These are phyloP conservation scores for Halisarca cf. caerulea DNA, from an alignment of 37 sponge, comb jelly and placozoan species.

Conservation along the genomic window DNA sequence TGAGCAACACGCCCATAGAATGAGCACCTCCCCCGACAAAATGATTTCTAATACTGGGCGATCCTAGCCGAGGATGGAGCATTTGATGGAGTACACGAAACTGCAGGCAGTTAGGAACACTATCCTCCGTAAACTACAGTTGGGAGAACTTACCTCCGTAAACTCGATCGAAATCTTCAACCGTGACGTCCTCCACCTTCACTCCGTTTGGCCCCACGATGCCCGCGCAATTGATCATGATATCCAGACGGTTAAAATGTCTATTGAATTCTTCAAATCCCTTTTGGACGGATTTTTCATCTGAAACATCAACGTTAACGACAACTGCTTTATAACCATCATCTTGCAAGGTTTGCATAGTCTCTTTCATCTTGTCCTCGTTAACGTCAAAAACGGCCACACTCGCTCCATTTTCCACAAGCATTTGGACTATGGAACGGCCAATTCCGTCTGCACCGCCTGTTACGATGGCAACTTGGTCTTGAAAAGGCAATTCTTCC, in stretches of 20 bases:
- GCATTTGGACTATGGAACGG: slow-evolving; percentile 49
- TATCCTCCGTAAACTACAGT: too few relatives aligned
- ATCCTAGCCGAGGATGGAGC: too few relatives aligned
- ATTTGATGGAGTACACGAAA: too few relatives aligned
- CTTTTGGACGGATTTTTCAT: slow-evolving; percentile 50
- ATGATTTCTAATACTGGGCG: too few relatives aligned
- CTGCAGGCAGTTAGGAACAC: too few relatives aligned
- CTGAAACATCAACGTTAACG: slow-evolving; percentile 57
- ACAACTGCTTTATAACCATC: neutral
- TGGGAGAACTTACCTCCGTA: slow-evolving; percentile 44
- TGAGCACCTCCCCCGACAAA: too few relatives aligned
- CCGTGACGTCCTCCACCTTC: slow-evolving; percentile 34
- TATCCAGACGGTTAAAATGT: slow-evolving; percentile 52
- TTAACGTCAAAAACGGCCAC: slow-evolving; percentile 71
- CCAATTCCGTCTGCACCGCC: slow-evolving; percentile 81
- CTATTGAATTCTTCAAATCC: slow-evolving; percentile 26
- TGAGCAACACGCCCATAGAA: too few relatives aligned
- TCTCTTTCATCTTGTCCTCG: slow-evolving; percentile 8
- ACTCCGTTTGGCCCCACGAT: slow-evolving; percentile 69
- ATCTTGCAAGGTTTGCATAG: neutral
- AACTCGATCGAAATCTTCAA: slow-evolving; percentile 63
- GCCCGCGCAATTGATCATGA: slow-evolving; percentile 83
- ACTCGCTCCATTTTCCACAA: slow-evolving; percentile 37
- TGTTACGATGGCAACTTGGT: slow-evolving; percentile 77
- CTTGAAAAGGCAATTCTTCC: slow-evolving; percentile 16